phyloP scores from a whole-genome alignment of 2,113 vertebrate genomes.

The Hoplias malabaricus region DNA sequence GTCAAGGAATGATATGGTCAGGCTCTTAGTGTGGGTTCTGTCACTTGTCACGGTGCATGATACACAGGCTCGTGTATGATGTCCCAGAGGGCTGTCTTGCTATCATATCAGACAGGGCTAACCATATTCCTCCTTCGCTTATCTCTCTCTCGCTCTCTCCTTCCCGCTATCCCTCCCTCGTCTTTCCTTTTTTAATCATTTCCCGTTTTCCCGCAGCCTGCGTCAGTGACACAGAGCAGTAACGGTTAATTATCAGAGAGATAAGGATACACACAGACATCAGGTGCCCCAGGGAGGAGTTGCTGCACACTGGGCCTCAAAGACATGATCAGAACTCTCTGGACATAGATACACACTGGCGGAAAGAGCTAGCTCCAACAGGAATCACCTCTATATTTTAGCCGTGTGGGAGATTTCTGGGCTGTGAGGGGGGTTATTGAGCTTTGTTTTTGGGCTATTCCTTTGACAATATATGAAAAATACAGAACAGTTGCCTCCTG shows the following conservation, averaged over 20 bases:
- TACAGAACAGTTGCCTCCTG: no score
- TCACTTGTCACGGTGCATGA: background rate
- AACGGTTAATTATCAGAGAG: constrained; percentile 47
- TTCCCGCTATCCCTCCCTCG: constrained; percentile 15
- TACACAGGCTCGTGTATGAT: background rate
- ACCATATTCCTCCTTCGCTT: constrained; percentile 31
- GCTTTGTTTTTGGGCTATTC: no score
- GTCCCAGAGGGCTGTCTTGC: background rate
- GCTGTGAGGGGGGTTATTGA: no score
- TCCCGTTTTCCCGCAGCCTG: constrained; percentile 22
- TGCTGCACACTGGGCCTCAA: constrained; percentile 15
- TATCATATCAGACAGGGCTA: constrained; percentile 18
- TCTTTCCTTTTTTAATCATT: constrained; percentile 23
- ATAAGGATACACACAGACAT: constrained; percentile 35
- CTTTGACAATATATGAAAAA: no score
- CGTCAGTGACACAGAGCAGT: constrained; percentile 46
- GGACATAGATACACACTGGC: background rate
- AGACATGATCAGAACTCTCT: background rate
- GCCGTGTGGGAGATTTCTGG: no score
- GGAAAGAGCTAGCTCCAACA: no score
- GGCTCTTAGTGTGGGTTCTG: constrained; percentile 21
- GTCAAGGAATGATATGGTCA: constrained; percentile 3
- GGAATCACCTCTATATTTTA: no score
- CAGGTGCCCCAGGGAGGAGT: constrained; percentile 18
- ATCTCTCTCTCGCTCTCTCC: background rate